Conservation (phyloP, 2,888 invertebrate species). For the Desoria tigrina region DNA sequence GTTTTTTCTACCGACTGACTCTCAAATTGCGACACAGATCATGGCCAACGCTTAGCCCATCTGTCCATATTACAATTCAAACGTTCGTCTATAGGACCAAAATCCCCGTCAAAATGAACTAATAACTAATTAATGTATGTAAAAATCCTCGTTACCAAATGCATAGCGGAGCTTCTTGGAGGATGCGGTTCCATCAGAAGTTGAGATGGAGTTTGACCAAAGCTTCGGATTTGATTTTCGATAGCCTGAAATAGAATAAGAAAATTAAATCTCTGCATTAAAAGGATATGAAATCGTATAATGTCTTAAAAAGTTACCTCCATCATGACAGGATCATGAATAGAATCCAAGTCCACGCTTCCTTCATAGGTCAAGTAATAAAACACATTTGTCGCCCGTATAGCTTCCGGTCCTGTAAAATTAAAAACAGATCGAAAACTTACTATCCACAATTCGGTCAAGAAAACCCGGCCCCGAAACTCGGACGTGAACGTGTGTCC, state of each 20-base stretch:
- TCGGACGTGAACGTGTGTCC: background rate
- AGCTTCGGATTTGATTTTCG: constrained; percentile 95
- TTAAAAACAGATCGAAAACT: background rate
- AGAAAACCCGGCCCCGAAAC: background rate
- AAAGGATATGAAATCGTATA: background rate
- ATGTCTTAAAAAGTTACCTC: constrained; percentile 63
- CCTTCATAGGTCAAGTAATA: constrained; percentile 99
- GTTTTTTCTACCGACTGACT: too few species aligned
- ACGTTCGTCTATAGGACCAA: too few species aligned
- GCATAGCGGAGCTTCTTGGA: constrained; percentile 92
- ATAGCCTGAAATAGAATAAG: constrained; percentile 63
- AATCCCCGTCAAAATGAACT: too few species aligned
- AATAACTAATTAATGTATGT: too few species aligned
- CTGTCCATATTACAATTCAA: too few species aligned
- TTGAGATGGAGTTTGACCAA: constrained; percentile 98
- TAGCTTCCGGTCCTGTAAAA: constrained; percentile 83
- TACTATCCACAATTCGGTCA: background rate
- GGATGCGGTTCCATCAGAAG: constrained; percentile 97
- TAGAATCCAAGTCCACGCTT: constrained; percentile 86
- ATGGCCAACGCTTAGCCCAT: too few species aligned
- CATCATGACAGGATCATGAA: constrained; percentile 84
- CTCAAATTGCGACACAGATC: too few species aligned
- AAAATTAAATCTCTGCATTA: constrained; percentile 22
- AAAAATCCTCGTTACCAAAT: constrained; percentile 68
- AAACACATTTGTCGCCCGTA: constrained; percentile 97